phyloP scores from a whole-genome alignment of 1,140 invertebrate species.

The Ruditapes philippinarum region DNA sequence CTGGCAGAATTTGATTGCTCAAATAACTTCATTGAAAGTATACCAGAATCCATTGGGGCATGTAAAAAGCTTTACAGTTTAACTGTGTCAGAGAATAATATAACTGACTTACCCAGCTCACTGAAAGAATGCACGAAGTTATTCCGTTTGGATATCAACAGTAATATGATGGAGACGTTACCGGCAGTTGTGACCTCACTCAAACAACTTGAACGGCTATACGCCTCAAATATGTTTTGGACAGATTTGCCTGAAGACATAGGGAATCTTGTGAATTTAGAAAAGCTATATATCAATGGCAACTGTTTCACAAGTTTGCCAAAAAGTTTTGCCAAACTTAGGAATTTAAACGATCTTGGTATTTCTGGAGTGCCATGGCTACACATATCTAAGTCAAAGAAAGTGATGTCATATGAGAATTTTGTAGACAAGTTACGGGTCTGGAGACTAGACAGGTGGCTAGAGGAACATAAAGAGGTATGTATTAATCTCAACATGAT shows the following conservation, averaged over 20 bases:
- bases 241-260: conserved; percentile 73
- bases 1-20: conserved; percentile 72
- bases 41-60: conserved; percentile 70
- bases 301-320: conserved; percentile 76
- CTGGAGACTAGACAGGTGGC: conserved; percentile 68
- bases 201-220: conserved; percentile 70
- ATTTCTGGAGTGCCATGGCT: conserved; percentile 77
- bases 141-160: conserved; percentile 70
- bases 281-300: conserved; percentile 72
- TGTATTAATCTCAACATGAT: no score
- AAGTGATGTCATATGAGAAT: conserved; percentile 74
- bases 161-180: conserved; percentile 68
- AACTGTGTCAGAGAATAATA: conserved; percentile 63
- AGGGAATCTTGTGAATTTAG: conserved; percentile 71
- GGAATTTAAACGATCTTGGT: conserved; percentile 73
- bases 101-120: conserved; percentile 70
- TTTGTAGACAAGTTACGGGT: conserved; percentile 74
- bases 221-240: conserved; percentile 72
- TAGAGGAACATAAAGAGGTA: conserved; percentile 71
- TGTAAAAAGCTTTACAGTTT: conserved; percentile 72
- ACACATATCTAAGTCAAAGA: conserved; percentile 68
- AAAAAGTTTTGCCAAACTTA: conserved; percentile 72
- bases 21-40: conserved; percentile 66
- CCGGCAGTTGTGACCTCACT: conserved; percentile 69
- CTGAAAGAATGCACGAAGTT: conserved; percentile 67